Conservation (phyloP, 2,797 vertebrate genomes). For the Ataeniobius toweri region DNA sequence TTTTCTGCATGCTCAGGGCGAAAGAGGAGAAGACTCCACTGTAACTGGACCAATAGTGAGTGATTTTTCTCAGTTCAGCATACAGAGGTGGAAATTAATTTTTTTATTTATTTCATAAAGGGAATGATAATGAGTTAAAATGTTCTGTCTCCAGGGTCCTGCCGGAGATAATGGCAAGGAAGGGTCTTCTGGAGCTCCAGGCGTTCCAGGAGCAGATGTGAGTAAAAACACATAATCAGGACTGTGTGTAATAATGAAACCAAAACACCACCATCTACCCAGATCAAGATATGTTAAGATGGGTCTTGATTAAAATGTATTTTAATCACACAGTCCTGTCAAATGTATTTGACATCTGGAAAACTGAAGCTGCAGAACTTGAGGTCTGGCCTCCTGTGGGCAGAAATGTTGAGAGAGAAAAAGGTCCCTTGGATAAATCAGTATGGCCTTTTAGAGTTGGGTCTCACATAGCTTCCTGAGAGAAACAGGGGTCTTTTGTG, state of each 20-base stretch:
- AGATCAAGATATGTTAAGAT: neutral
- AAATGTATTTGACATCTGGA: slow-evolving; percentile 18
- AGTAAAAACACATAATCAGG: slow-evolving; percentile 69
- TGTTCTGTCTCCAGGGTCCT: slow-evolving; percentile 78
- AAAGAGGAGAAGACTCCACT: slow-evolving; percentile 73
- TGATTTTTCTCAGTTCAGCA: slow-evolving; percentile 1
- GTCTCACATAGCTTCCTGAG: slow-evolving; percentile 58
- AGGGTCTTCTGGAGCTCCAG: slow-evolving; percentile 84
- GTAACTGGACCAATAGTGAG: slow-evolving; percentile 73
- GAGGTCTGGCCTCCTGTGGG: slow-evolving; percentile 43
- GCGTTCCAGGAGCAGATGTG: slow-evolving; percentile 90
- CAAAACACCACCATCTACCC: neutral
- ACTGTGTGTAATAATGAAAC: no score
- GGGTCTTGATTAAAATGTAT: neutral
- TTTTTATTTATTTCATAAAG: neutral
- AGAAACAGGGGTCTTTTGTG: slow-evolving; percentile 80
- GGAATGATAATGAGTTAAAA: neutral
- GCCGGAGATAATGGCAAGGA: slow-evolving; percentile 87
- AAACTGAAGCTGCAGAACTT: neutral
- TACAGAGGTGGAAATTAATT: neutral
- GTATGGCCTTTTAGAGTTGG: slow-evolving; percentile 58
- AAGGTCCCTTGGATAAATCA: slow-evolving; percentile 48
- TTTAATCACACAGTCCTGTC: no score
- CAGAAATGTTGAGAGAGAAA: slow-evolving; percentile 22
- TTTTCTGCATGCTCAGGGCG: slow-evolving; percentile 66